Evolutionary conservation across 2,113 vertebrate genomes (phyloP), one percentile per base, ranked within the genome.

Genomic region (Crotalus helleri): DNA sequence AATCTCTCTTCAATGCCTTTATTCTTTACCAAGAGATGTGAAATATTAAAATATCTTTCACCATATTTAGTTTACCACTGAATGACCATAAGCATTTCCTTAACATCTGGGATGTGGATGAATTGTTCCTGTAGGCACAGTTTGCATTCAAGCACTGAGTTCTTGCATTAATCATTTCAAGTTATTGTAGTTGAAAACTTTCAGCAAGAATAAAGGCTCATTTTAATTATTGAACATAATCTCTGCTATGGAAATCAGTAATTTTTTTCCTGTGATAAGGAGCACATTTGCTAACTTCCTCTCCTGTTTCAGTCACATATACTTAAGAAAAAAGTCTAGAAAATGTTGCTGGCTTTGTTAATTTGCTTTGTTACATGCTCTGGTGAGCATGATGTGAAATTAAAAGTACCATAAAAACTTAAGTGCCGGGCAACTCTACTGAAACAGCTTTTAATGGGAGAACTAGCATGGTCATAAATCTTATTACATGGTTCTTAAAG

Each of bases 301-400:
- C 55, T 85, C 29, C 59, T 93, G 92, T 92, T 88, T 95, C 95
- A 93, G 94, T 94, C 23, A 24, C 89, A 10, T 95, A 93, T 92
- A 92, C 92, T 8, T 94, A 90, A 93, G 91, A 51, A 92, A 33
- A 74, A 51, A 54, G 12, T 21, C 92, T 96, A 94, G 92, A 93
- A 93, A 0, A 93, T 90, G 21, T 92, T 89, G 91, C 54, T 97
- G 95, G 95, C 95, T 95, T 0, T 96, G 93, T 96, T 94, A 91
- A 97, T 97, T 96, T 94, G 96, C 92, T 91, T 61, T 95, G 96
- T 96, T 97, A 86, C 96, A 98, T 96, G 98, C 97, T 92, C 97
- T 97, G 58, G 95, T 98, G 97, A 97, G 91, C 97, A 97, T 97
- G 97, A 98, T 98, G 97, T 95, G 97, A 96, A 98, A 97, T 96